Evolutionary conservation across 2,113 vertebrate species (phyloP).

Genomic region (Turnix velox): DNA sequence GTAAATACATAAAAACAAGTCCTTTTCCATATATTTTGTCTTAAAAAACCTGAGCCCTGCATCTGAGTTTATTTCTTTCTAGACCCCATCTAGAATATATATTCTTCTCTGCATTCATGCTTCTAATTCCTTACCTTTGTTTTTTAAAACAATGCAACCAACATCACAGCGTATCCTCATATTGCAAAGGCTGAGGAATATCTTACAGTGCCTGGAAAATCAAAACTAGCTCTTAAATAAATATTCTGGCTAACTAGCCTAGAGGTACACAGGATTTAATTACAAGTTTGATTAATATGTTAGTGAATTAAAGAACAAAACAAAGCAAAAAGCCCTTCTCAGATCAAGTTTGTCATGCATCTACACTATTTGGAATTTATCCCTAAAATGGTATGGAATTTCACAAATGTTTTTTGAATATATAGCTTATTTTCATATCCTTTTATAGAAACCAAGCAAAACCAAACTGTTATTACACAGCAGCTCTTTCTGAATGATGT

Average conservation of each 20-base stretch:
- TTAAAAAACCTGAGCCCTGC: neutral
- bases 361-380: neutral
- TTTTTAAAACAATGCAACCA: neutral
- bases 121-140: neutral
- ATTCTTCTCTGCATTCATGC: neutral
- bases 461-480: neutral
- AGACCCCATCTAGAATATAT: neutral
- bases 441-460: constrained; percentile 1
- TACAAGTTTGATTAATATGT: neutral
- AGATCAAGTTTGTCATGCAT: neutral
- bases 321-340: neutral
- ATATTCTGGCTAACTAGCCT: neutral
- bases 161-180: neutral
- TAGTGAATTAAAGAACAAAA: neutral
- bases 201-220: neutral
- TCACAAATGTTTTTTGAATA: constrained; percentile 26
- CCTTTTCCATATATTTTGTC: neutral
- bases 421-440: neutral
- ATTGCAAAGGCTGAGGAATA: neutral
- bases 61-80: neutral
- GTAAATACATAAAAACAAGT: neutral
- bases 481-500: neutral
- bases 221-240: neutral
- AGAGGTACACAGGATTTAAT: neutral
- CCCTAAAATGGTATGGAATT: neutral